Base-by-base conservation (phyloP, 2,113 vertebrate genomes). In the Petrocephalus microphthalmus region DNA sequence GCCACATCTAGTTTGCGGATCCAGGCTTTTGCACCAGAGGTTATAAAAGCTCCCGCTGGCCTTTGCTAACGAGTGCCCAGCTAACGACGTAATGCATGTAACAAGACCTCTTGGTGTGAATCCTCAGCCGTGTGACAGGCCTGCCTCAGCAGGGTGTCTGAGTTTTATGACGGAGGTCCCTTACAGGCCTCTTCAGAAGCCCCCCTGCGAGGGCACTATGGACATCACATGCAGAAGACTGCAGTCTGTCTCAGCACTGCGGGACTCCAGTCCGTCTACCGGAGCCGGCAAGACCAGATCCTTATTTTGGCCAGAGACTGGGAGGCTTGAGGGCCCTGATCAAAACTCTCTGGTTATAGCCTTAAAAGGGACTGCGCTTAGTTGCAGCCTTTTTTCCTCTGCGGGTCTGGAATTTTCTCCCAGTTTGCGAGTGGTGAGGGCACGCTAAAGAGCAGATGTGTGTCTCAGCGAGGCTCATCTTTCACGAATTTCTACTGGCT, bases 291-390 rank as follows among this genome's bases (percentile, higher is more conserved):
- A 51, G 52, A 20, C 85, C 29, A 25, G 54, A 45, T 45, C 85
- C 60, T 64, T 47, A 53, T 57, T 71, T 89, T 85, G 78, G 85
- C 87, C 88, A 86, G 89, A 89, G 56, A 85, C 90, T 90, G 90
- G 91, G 88, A 86, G 88, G 89, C 84, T 83, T 88, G 67, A 89
- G 91, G 93, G 92, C 56, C 91, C 91, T 92, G 92, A 91, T 94
- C 93, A 93, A 91, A 93, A 93, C 90, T 88, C 93, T 94, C 94
- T 92, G 90, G 94, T 94, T 94, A 94, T 93, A 91, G 90, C 95
- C 95, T 95, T 96, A 95, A 96, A 96, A 95, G 95, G 95, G 90
- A 89, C 88, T 88, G 87, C 85, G 71, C 88, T 64, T 54, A 33
- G 71, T 53, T 57, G 33, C 15, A 56, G 42, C 49, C 45, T 87